Conservation (phyloP, 1,140 invertebrate genomes). For the Brachystomella parvula region DNA sequence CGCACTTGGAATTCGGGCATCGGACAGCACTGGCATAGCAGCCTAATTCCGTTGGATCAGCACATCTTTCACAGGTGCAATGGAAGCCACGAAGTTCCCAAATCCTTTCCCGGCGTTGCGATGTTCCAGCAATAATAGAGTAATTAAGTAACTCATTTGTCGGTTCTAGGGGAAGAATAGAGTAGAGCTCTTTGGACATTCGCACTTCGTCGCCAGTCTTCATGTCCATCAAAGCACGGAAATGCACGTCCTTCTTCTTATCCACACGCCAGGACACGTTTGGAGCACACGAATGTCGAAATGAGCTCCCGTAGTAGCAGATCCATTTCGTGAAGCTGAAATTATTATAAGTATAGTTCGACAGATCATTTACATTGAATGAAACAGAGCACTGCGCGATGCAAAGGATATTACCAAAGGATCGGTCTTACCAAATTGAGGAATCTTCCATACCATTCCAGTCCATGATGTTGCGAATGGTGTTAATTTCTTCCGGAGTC, state of each 20-base stretch:
- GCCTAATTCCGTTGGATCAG: conserved; percentile 57
- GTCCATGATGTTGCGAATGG: no score
- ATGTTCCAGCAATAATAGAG: conserved; percentile 60
- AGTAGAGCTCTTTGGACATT: not conserved
- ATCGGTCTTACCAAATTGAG: no score
- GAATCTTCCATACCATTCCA: no score
- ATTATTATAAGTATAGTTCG: no score
- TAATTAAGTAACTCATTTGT: no score
- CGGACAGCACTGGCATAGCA: conserved; percentile 58
- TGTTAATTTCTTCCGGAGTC: no score
- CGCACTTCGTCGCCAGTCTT: not conserved
- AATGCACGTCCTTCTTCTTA: not conserved
- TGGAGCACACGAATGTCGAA: not conserved
- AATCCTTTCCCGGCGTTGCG: conserved; percentile 56
- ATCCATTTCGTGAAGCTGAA: not conserved
- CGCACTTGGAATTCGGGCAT: conserved; percentile 44
- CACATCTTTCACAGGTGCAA: conserved; percentile 56
- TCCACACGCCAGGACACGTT: not conserved
- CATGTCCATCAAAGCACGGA: conserved; percentile 1
- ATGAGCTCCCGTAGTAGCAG: not conserved
- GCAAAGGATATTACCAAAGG: no score
- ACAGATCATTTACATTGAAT: no score
- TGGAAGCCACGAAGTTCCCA: conserved; percentile 62
- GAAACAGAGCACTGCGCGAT: no score
- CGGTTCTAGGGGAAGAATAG: no score